Evolutionary conservation across 2,888 invertebrate genomes (phyloP).

Genomic region (Camptogramma bilineatum): DNA sequence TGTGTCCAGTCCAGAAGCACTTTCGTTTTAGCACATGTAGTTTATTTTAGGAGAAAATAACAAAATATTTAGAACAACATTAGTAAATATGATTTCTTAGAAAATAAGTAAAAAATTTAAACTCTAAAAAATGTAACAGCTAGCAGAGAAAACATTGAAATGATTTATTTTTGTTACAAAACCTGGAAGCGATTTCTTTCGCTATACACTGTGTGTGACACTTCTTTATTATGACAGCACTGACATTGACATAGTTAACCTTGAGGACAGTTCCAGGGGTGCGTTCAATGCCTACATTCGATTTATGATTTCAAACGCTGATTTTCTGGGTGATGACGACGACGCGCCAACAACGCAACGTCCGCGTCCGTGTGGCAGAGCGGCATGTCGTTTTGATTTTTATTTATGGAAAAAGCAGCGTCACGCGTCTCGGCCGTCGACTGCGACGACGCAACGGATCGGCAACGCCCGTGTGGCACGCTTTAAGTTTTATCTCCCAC

Average conservation of each 20-base stretch:
- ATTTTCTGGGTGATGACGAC: too few species aligned
- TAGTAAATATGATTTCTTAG: slow-evolving; percentile 14
- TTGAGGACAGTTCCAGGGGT: not conserved
- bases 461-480: too few species aligned
- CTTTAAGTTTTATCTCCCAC: too few species aligned
- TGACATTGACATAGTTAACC: slow-evolving; percentile 3
- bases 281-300: not conserved
- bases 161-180: slow-evolving; percentile 24
- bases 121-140: slow-evolving; percentile 21
- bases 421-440: too few species aligned
- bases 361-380: too few species aligned
- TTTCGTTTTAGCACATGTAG: slow-evolving; percentile 45
- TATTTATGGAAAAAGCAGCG: too few species aligned
- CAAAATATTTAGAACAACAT: slow-evolving; percentile 19
- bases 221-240: slow-evolving; percentile 24
- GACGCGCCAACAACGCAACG: too few species aligned
- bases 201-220: slow-evolving; percentile 14
- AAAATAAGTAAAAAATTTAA: slow-evolving; percentile 6
- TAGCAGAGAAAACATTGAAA: slow-evolving; percentile 30
- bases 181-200: slow-evolving; percentile 15
- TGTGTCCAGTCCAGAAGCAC: slow-evolving; percentile 55
- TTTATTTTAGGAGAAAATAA: slow-evolving; percentile 26
- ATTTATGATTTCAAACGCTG: too few species aligned
- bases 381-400: too few species aligned
- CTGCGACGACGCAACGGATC: too few species aligned